Conservation (phyloP, 1,140 invertebrate genomes). For the Aphis gossypii region DNA sequence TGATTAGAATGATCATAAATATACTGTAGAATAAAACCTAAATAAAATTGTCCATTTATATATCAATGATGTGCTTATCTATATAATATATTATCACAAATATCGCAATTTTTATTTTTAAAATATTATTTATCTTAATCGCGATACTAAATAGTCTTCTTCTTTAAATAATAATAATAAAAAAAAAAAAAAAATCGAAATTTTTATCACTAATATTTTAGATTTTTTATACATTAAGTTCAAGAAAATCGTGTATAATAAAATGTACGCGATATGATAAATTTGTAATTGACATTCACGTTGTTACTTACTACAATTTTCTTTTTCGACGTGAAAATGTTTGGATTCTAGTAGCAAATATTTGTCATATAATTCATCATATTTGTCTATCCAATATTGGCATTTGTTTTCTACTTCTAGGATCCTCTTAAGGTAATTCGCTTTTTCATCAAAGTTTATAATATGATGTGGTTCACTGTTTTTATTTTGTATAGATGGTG, state of each 20-base stretch:
- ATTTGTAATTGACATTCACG: not conserved
- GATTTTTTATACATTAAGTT: no score
- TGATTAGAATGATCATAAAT: no score
- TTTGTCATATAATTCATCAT: slow-evolving; percentile 1
- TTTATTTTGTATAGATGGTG: not conserved
- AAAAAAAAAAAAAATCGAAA: no score
- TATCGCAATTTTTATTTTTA: no score
- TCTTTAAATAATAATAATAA: no score
- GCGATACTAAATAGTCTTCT: no score
- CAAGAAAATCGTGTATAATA: not conserved
- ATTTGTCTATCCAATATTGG: slow-evolving; percentile 39
- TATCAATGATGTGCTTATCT: no score
- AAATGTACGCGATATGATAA: not conserved
- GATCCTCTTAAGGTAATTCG: not conserved
- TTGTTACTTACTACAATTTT: slow-evolving; percentile 36
- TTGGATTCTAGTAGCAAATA: slow-evolving; percentile 33
- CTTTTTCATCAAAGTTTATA: not conserved
- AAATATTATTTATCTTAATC: no score
- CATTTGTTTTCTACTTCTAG: slow-evolving; percentile 25
- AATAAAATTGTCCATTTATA: no score
- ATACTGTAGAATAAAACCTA: no score
- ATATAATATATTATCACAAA: no score
- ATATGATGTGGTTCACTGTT: not conserved
- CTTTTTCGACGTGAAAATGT: not conserved
- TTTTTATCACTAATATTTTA: no score